phyloP scores from a whole-genome alignment of 1,140 invertebrate genomes.

The Caenorhabditis remanei region DNA sequence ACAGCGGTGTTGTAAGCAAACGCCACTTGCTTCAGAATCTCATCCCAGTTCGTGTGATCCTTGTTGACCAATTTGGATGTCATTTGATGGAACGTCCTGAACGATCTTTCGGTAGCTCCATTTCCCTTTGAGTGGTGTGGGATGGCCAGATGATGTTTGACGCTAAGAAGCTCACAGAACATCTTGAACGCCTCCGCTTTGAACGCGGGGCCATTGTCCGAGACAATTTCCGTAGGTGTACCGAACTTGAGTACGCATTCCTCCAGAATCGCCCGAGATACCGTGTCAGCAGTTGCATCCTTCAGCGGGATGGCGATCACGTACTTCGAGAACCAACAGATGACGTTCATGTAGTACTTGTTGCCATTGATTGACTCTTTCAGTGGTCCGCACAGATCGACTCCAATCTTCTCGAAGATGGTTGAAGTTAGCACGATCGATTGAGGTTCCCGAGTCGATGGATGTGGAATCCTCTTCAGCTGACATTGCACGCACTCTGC shows the following conservation, averaged over 20 bases:
- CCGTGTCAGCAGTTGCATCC: neutral
- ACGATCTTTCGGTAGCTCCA: slow-evolving; percentile 37
- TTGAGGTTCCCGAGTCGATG: neutral
- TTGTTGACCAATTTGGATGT: slow-evolving; percentile 18
- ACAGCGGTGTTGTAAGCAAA: slow-evolving; percentile 25
- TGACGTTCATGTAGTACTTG: slow-evolving; percentile 22
- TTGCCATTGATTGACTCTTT: slow-evolving; percentile 2
- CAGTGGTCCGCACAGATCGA: slow-evolving; percentile 18
- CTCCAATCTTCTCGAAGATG: slow-evolving; percentile 35
- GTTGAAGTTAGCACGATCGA: neutral
- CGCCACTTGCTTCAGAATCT: neutral
- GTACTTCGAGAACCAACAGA: slow-evolving; percentile 57
- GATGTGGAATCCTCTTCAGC: slow-evolving; percentile 17
- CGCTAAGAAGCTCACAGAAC: neutral
- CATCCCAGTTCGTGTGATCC: slow-evolving; percentile 43
- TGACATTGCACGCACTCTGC: neutral
- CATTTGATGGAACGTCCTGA: neutral
- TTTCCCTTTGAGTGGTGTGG: slow-evolving; percentile 47
- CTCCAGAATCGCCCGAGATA: neutral
- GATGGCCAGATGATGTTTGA: neutral
- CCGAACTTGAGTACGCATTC: slow-evolving; percentile 30
- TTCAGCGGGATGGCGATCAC: neutral
- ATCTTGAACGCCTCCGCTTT: neutral
- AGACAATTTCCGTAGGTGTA: slow-evolving; percentile 2
- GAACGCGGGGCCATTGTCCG: slow-evolving; percentile 36